Conservation (phyloP, 2,113 vertebrate genomes). For the Labrus mixtus region DNA sequence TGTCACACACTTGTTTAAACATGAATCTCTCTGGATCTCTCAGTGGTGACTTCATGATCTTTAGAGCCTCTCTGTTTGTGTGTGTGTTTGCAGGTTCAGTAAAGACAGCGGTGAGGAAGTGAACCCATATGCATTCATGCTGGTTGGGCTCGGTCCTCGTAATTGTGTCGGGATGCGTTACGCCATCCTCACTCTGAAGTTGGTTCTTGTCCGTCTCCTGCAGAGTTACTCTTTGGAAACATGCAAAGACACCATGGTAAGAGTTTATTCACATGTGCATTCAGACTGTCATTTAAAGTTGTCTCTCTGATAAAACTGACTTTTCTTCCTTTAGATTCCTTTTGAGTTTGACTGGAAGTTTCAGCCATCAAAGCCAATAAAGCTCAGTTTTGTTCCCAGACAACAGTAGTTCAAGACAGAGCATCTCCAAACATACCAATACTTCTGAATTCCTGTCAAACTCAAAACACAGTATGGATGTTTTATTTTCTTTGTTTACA, state of each 20-base stretch:
- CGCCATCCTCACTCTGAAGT: slow-evolving; percentile 65
- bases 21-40: background rate
- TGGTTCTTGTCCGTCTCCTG: slow-evolving; percentile 65
- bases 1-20: too few species aligned
- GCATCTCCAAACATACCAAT: background rate
- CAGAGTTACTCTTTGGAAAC: slow-evolving; percentile 70
- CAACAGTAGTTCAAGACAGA: background rate
- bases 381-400: slow-evolving; percentile 69
- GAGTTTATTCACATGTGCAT: background rate
- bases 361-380: slow-evolving; percentile 51
- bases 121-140: slow-evolving; percentile 68
- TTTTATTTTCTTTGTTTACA: background rate
- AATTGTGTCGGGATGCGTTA: slow-evolving; percentile 79
- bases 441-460: background rate
- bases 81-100: slow-evolving; percentile 63
- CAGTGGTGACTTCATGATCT: background rate
- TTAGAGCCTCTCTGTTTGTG: background rate
- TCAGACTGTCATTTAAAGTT: background rate
- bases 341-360: slow-evolving; percentile 46
- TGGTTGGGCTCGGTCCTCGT: slow-evolving; percentile 72
- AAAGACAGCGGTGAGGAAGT: slow-evolving; percentile 59
- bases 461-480: background rate
- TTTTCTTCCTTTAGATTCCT: slow-evolving; percentile 59
- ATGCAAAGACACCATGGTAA: slow-evolving; percentile 67
- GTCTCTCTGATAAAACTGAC: background rate